Evolutionary conservation across 2,113 vertebrate species (phyloP), one percentile per base, ranked within the genome.

Genomic region (Indri indri): DNA sequence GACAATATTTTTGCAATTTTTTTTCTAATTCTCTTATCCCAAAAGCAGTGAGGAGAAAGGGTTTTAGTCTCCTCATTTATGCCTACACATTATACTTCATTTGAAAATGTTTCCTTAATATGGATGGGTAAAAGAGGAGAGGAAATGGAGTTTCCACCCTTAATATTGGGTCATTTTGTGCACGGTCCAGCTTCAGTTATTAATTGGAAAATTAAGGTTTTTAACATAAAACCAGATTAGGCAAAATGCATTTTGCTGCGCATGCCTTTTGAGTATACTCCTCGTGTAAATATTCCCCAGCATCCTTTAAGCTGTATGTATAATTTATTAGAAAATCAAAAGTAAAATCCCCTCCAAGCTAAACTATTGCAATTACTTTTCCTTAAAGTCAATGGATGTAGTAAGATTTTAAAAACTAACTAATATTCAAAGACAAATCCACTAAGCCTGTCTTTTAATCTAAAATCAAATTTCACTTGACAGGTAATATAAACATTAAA

Each of bases 201-300:
- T 96, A 98, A 98, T 91, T 59, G 79, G 90, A 94, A 98, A 98
- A 98, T 98, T 98, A 97, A 98, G 63, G 6, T 79, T 98, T 98
- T 97, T 95, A 91, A 76, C 82, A 93, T 6, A 86, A 96, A 96
- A 71, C 27, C 91, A 0, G 89, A 45, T 90, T 65, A 96, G 79
- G 68, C 8, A 82, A 97, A 95, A 45, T 34, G 1, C 54, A 2
- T 80, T 40, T 18, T 97, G 52, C 88, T 87, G 45, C 25, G 2
- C 20, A 23, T 70, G 77, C 4, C 85, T 86, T 4, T 73, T 95
- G 89, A 96, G 18, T 54, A 30, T 30, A 73, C 37, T 74, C 23
- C n/a, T 77, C 27, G 1, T 79, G 32, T 61, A 40, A 30, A 85
- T 87, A 22, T 85, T 13, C 0, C 0, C 3, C 16, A 11, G 47